Percentiles rank a stretch among this genome's conserved stretches.
Evolutionary conservation across 2,888 invertebrate genomes (phyloP).

Genomic region (Trissolcus brochymenae): DNA sequence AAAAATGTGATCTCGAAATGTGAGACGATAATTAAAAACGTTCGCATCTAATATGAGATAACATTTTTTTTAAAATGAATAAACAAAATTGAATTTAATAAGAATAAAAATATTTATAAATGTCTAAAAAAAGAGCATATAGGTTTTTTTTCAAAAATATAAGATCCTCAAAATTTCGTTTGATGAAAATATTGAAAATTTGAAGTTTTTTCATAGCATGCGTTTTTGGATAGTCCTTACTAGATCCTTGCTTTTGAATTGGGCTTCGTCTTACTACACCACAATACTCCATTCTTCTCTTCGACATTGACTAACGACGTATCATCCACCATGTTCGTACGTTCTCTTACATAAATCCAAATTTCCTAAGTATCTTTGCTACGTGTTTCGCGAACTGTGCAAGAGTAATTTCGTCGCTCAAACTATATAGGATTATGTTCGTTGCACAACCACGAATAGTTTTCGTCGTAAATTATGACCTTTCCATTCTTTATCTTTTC

Average conservation of each 20-base stretch:
- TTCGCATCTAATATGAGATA: too few relatives aligned
- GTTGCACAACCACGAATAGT: slow-evolving; percentile 52
- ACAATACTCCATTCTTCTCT: slow-evolving; percentile 68
- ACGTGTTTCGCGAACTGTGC: slow-evolving; percentile 54
- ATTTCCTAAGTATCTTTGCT: slow-evolving; percentile 58
- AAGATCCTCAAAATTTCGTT: too few relatives aligned
- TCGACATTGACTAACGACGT: slow-evolving; percentile 70
- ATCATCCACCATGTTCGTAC: slow-evolving; percentile 55
- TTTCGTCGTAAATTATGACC: slow-evolving; percentile 8
- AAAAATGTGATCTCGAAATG: too few relatives aligned
- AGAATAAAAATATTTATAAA: too few relatives aligned
- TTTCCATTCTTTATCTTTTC: too few relatives aligned
- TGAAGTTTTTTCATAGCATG: too few relatives aligned
- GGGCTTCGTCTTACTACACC: slow-evolving; percentile 60
- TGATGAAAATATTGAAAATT: too few relatives aligned
- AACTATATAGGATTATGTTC: slow-evolving; percentile 49
- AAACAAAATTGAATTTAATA: too few relatives aligned
- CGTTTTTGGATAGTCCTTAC: slow-evolving; percentile 64
- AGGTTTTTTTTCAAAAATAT: too few relatives aligned
- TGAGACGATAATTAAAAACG: too few relatives aligned
- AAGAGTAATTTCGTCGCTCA: slow-evolving; percentile 51
- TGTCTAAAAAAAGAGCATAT: too few relatives aligned
- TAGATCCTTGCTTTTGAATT: slow-evolving; percentile 58
- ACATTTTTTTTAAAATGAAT: too few relatives aligned
- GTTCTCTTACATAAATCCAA: slow-evolving; percentile 55